phyloP scores from a whole-genome alignment of 2,113 vertebrate genomes.

The Kryptolebias marmoratus region DNA sequence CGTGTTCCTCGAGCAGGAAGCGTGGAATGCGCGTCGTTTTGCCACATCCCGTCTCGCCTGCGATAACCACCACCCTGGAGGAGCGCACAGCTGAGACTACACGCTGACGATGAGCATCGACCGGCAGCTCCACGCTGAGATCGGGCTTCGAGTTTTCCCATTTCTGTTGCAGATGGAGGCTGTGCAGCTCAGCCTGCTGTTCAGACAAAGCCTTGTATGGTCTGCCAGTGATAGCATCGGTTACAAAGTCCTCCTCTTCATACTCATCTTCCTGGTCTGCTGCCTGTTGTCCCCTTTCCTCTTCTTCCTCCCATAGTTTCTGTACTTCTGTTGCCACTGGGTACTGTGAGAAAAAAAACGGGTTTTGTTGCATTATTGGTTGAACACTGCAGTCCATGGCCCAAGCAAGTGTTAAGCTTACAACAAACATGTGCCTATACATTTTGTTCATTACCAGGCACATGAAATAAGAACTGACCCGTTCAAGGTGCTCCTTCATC shows the following conservation, averaged over 20 bases:
- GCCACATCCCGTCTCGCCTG: constrained; percentile 94
- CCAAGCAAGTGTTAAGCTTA: neutral
- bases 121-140: constrained; percentile 84
- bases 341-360: constrained; percentile 76
- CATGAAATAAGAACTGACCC: constrained; percentile 76
- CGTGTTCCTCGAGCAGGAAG: constrained; percentile 88
- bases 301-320: constrained; percentile 73
- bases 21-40: constrained; percentile 96
- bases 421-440: neutral
- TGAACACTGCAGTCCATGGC: neutral
- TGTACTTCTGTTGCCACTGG: constrained; percentile 79
- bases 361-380: neutral
- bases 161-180: constrained; percentile 79
- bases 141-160: constrained; percentile 81
- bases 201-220: constrained; percentile 81
- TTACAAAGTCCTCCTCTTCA: constrained; percentile 78
- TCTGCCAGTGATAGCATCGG: constrained; percentile 88
- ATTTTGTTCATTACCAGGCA: neutral
- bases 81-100: constrained; percentile 85
- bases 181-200: constrained; percentile 78
- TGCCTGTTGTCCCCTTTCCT: constrained; percentile 41
- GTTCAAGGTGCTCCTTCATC: constrained; percentile 86
- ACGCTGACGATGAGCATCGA: constrained; percentile 86
- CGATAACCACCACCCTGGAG: constrained; percentile 90
- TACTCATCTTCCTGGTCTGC: constrained; percentile 47